phyloP scores from a whole-genome alignment of 2,888 invertebrate species.

The Mesorhabditis sp. region DNA sequence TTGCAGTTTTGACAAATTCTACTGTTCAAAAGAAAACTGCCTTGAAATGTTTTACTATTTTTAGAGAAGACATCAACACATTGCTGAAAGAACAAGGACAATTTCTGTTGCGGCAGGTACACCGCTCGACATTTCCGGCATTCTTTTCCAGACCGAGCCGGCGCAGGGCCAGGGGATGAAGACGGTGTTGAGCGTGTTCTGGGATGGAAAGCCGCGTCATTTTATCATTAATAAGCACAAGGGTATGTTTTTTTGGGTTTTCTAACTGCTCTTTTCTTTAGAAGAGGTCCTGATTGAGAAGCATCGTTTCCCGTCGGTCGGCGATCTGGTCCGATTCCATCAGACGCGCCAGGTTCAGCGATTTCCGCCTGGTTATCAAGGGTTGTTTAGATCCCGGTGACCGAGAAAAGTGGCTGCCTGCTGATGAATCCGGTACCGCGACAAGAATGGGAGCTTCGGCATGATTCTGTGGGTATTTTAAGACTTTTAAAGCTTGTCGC shows the following conservation, averaged over 20 bases:
- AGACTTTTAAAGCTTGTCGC: background rate
- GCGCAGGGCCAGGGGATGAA: constrained; percentile 16
- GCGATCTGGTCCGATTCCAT: constrained; percentile 21
- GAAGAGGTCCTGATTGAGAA: constrained; percentile 16
- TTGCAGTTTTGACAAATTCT: too few relatives aligned
- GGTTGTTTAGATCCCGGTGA: constrained; percentile 21
- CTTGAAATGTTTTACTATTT: background rate
- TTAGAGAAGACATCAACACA: background rate
- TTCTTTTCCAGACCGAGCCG: constrained; percentile 1
- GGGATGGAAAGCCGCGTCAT: constrained; percentile 34
- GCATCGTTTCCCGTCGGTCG: constrained; percentile 16
- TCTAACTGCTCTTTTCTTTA: background rate
- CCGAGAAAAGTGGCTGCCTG: constrained; percentile 25
- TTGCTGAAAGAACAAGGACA: background rate
- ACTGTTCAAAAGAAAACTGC: too few relatives aligned
- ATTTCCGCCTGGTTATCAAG: background rate
- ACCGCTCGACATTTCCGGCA: background rate
- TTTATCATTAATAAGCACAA: constrained; percentile 20
- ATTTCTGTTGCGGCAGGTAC: background rate
- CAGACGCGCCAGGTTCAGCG: constrained; percentile 12
- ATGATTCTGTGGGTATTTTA: constrained; percentile 21
- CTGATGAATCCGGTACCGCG: constrained; percentile 32
- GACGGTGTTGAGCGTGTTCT: constrained; percentile 32
- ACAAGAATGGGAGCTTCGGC: constrained; percentile 41
- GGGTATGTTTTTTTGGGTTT: too few relatives aligned